A percentile compares a stretch with the other conserved stretches of the same genome.
Conservation (phyloP, 1,140 invertebrate genomes). For the Brachionus rubens region DNA sequence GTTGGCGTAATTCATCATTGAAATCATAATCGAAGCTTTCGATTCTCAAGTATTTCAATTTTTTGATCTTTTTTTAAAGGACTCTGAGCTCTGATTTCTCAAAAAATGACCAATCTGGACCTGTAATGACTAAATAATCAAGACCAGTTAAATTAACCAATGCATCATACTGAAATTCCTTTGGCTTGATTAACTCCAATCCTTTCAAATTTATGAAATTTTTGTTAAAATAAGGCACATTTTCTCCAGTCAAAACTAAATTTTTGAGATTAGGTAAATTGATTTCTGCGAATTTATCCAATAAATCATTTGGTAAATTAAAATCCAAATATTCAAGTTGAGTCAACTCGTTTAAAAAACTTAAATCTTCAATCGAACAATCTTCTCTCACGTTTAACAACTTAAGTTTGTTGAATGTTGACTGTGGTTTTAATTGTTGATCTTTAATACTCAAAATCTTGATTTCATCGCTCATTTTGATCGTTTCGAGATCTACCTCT, state of each 20-base stretch:
- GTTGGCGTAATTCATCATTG: not conserved
- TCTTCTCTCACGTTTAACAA: not conserved
- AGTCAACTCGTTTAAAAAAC: not conserved
- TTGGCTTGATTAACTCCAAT: not conserved
- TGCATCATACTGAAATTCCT: not conserved
- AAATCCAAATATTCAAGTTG: not conserved
- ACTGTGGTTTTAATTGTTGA: not conserved
- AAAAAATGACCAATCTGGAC: not conserved
- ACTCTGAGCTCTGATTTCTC: not conserved
- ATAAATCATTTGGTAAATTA: not conserved
- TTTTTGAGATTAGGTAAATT: not conserved
- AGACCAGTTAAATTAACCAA: constrained; percentile 7
- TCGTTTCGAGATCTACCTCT: not conserved
- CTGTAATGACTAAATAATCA: not conserved
- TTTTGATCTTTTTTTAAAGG: not conserved
- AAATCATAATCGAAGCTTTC: not conserved
- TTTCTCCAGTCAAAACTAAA: not conserved
- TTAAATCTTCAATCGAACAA: not conserved
- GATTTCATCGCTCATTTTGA: not conserved
- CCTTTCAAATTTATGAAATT: not conserved
- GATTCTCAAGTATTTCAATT: constrained; percentile 1
- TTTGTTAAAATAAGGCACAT: not conserved
- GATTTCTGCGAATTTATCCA: not conserved
- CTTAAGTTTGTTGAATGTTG: not conserved
- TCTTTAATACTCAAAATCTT: not conserved